These are phyloP conservation scores for Rhagophthalmus giganteus DNA, from an alignment of 2,888 invertebrate species.

Conservation along the genomic window DNA sequence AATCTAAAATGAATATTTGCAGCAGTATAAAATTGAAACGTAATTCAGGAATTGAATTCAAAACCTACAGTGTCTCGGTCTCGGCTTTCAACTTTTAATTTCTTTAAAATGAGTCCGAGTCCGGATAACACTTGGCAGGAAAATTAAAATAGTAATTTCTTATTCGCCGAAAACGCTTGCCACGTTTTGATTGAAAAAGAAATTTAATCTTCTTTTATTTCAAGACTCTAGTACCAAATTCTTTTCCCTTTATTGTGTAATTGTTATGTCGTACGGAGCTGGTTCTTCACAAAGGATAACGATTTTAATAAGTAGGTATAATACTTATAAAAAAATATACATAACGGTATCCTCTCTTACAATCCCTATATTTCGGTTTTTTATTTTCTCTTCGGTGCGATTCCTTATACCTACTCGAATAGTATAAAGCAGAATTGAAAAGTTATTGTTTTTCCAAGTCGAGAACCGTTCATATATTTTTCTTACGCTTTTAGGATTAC, in stretches of 20 bases:
- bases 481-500: no score
- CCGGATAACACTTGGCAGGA: constrained; percentile 37
- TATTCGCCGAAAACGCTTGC: constrained; percentile 31
- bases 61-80: constrained; percentile 26
- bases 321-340: no score
- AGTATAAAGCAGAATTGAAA: no score
- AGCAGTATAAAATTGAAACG: constrained; percentile 32
- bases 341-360: no score
- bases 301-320: no score
- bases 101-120: constrained; percentile 35
- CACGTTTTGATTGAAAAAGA: constrained; percentile 31
- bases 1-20: constrained; percentile 27
- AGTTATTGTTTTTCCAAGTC: no score
- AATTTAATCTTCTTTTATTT: constrained; percentile 28
- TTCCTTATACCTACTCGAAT: no score
- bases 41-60: constrained; percentile 35
- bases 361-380: no score
- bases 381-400: no score
- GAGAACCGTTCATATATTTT: no score
- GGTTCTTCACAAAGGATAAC: no score
- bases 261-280: neutral
- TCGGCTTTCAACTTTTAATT: constrained; percentile 37
- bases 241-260: constrained; percentile 16
- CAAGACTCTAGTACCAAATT: constrained; percentile 14
- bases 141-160: constrained; percentile 38